Conservation (phyloP, 1,140 invertebrate species). For the Drosophila kepulauana region DNA sequence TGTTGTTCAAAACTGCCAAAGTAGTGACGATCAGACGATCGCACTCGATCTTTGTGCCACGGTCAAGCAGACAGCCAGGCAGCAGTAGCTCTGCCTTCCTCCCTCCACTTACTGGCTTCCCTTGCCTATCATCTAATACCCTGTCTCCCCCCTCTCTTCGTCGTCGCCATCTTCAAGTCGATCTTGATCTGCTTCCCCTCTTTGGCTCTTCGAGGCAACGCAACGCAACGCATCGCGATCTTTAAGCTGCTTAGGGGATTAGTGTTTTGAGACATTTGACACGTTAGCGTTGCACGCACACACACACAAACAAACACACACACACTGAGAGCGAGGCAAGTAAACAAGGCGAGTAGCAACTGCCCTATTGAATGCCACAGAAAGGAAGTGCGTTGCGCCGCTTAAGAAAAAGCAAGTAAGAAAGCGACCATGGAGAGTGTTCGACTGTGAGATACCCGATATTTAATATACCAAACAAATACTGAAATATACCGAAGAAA, state of each 20-base stretch:
- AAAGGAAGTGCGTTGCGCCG: conserved; percentile 75
- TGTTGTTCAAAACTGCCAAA: conserved; percentile 35
- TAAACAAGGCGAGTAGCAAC: conserved; percentile 48
- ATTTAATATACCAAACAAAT: too few species aligned
- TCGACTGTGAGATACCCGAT: too few species aligned
- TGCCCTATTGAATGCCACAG: conserved; percentile 69
- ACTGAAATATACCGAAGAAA: too few species aligned
- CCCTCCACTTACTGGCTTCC: not conserved
- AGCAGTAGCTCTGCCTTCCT: conserved; percentile 16
- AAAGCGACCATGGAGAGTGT: too few species aligned
- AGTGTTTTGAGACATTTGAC: conserved; percentile 83
- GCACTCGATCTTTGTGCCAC: conserved; percentile 22
- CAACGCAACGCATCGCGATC: conserved; percentile 72
- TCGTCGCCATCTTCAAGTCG: conserved; percentile 1
- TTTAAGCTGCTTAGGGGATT: conserved; percentile 83
- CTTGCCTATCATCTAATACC: not conserved
- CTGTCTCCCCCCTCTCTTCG: not conserved
- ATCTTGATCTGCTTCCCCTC: conserved; percentile 10
- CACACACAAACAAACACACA: conserved; percentile 34
- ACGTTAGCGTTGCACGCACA: conserved; percentile 74
- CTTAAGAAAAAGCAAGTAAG: conserved; percentile 41
- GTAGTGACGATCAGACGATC: conserved; percentile 32
- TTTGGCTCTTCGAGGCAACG: conserved; percentile 9
- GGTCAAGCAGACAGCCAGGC: conserved; percentile 64
- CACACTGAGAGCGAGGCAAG: conserved; percentile 38